Evolutionary conservation across 2,113 vertebrate genomes (phyloP).

Genomic region (Corvus cornix): DNA sequence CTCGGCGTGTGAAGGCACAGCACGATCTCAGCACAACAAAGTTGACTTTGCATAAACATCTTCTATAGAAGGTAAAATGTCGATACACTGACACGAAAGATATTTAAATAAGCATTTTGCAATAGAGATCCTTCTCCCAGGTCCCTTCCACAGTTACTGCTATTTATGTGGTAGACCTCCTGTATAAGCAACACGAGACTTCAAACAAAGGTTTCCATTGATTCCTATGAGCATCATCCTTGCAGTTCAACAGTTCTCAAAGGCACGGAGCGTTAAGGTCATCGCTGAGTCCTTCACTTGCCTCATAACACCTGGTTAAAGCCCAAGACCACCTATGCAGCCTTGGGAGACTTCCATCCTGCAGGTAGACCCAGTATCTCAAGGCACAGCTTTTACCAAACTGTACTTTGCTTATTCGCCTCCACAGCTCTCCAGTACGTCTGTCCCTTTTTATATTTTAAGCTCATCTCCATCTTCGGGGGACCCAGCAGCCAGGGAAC

Average conservation of each 20-base stretch:
- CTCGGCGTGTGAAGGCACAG: not conserved
- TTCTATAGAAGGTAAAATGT: not conserved
- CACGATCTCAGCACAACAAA: not conserved
- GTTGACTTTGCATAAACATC: not conserved
- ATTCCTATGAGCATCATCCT: not conserved
- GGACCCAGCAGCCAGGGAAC: conserved; percentile 5
- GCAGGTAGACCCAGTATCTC: not conserved
- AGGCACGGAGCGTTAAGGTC: not conserved
- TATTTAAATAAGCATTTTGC: not conserved
- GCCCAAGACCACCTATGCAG: not conserved
- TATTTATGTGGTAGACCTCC: not conserved
- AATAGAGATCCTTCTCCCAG: not conserved
- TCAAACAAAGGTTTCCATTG: conserved; percentile 43
- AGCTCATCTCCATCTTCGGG: conserved; percentile 28
- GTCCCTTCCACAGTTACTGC: not conserved
- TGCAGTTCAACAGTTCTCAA: not conserved
- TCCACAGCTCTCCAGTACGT: not conserved
- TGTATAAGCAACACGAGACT: not conserved
- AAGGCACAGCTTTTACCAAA: not conserved
- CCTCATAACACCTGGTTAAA: not conserved
- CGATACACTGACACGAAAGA: not conserved
- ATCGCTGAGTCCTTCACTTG: not conserved
- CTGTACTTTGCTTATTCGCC: not conserved
- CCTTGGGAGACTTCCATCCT: not conserved
- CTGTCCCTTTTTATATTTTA: not conserved